A percentile compares a stretch with the other conserved stretches of the same genome.
Evolutionary conservation across 2,888 invertebrate genomes (phyloP).

Genomic region (Chrysolina haemoptera): DNA sequence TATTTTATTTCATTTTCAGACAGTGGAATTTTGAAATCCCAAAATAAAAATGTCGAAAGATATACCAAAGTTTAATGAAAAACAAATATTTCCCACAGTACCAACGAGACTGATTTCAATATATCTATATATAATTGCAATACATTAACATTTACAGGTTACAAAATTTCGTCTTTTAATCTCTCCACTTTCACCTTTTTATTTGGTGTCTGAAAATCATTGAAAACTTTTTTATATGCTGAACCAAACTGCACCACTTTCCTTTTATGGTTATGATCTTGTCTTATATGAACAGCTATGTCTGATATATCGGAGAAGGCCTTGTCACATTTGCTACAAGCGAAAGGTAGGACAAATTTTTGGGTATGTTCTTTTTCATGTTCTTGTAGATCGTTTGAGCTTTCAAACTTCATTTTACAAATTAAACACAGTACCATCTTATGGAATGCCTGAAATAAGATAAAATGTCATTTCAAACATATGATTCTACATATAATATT

Average conservation of each 20-base stretch:
- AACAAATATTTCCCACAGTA: constrained; percentile 7
- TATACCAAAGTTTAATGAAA: constrained; percentile 2
- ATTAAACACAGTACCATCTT: constrained; percentile 52
- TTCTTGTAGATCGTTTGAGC: constrained; percentile 39
- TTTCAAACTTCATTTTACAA: constrained; percentile 38
- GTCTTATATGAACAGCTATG: constrained; percentile 60
- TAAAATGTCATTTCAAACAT: background rate
- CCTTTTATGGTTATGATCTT: constrained; percentile 55
- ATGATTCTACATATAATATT: background rate
- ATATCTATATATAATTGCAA: constrained; percentile 16
- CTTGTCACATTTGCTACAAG: constrained; percentile 65
- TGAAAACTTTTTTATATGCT: constrained; percentile 34
- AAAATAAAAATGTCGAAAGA: background rate
- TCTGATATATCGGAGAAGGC: constrained; percentile 62
- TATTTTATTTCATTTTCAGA: too few relatives aligned
- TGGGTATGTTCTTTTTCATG: constrained; percentile 57
- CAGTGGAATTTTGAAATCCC: too few relatives aligned
- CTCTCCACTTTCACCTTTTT: constrained; percentile 37
- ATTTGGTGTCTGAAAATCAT: constrained; percentile 21
- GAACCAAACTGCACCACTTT: constrained; percentile 23
- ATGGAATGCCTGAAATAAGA: constrained; percentile 45
- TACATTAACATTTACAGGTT: background rate
- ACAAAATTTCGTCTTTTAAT: constrained; percentile 22
- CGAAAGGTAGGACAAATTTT: constrained; percentile 59
- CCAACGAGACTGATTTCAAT: constrained; percentile 23